These are phyloP conservation scores for Eristalis arbustorum DNA, from an alignment of 2,888 invertebrate genomes.

Conservation along the genomic window DNA sequence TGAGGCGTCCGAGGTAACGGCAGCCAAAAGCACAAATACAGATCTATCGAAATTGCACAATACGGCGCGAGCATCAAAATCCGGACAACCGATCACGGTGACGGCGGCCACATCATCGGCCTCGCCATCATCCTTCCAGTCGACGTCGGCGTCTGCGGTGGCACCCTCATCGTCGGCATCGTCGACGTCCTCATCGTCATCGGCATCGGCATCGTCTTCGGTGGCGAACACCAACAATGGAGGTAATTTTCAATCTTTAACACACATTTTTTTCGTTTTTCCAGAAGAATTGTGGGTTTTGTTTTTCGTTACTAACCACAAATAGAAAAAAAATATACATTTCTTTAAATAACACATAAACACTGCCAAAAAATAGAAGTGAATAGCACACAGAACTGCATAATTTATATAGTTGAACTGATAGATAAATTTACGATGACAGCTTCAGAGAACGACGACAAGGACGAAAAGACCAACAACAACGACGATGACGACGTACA, in stretches of 20 bases:
- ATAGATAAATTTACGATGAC: conserved; percentile 56
- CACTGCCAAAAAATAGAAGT: conserved; percentile 25
- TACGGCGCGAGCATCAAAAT: conserved; percentile 83
- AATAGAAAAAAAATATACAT: not conserved
- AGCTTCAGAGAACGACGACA: conserved; percentile 27
- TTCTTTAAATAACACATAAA: conserved; percentile 32
- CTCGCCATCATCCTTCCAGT: conserved; percentile 86
- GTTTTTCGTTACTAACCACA: conserved; percentile 54
- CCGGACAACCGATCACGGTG: conserved; percentile 81
- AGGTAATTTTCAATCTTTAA: conserved; percentile 40
- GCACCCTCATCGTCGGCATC: conserved; percentile 81
- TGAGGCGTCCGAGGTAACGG: conserved; percentile 86
- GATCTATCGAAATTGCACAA: conserved; percentile 87
- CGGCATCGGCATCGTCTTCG: conserved; percentile 89
- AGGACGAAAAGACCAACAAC: no score
- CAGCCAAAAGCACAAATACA: conserved; percentile 86
- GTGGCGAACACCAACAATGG: conserved; percentile 73
- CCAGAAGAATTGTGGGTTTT: conserved; percentile 13
- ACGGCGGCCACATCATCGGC: conserved; percentile 76
- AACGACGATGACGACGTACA: not conserved
- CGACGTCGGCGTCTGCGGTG: conserved; percentile 82
- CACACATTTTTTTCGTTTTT: not conserved
- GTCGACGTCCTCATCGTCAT: conserved; percentile 81
- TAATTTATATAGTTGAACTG: conserved; percentile 48
- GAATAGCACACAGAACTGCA: conserved; percentile 35